These are phyloP conservation scores for Parascotia fuliginaria DNA, from an alignment of 2,888 invertebrate genomes.

Conservation along the genomic window DNA sequence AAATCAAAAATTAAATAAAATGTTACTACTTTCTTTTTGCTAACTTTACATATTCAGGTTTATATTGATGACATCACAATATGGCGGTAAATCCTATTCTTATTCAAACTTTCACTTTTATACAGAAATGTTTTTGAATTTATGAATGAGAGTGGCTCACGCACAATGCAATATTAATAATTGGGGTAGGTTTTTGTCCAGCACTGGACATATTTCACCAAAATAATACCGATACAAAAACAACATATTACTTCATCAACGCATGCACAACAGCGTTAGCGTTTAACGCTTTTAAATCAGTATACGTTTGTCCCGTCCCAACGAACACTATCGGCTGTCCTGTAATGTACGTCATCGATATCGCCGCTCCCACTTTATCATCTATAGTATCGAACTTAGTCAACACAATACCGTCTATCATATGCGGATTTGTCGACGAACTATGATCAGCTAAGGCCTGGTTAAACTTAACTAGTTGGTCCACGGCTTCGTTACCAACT, in stretches of 20 bases:
- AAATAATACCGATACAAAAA: background rate
- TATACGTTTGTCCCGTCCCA: conserved; percentile 99
- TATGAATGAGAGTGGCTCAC: no score
- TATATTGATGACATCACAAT: no score
- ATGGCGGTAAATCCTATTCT: no score
- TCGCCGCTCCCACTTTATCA: conserved; percentile 99
- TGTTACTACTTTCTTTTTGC: no score
- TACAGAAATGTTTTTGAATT: no score
- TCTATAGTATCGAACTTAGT: conserved; percentile 99
- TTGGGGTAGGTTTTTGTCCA: no score
- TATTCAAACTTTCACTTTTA: no score
- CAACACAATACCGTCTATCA: conserved; percentile 99
- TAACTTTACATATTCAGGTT: no score
- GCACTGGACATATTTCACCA: no score
- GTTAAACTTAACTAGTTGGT: conserved; percentile 99
- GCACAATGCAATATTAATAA: no score
- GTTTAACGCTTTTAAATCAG: conserved; percentile 98
- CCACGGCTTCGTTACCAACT: conserved; percentile 99
- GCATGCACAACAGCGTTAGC: conserved; percentile 98
- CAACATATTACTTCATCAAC: conserved; percentile 91
- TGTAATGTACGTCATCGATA: conserved; percentile 99
- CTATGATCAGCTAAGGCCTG: conserved; percentile 97
- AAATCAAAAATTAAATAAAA: no score
- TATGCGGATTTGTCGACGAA: conserved; percentile 91
- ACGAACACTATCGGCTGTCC: conserved; percentile 99